Evolutionary conservation across 1,140 invertebrate genomes (phyloP), one percentile per base, ranked within the genome.

Genomic region (Dreissena polymorpha): DNA sequence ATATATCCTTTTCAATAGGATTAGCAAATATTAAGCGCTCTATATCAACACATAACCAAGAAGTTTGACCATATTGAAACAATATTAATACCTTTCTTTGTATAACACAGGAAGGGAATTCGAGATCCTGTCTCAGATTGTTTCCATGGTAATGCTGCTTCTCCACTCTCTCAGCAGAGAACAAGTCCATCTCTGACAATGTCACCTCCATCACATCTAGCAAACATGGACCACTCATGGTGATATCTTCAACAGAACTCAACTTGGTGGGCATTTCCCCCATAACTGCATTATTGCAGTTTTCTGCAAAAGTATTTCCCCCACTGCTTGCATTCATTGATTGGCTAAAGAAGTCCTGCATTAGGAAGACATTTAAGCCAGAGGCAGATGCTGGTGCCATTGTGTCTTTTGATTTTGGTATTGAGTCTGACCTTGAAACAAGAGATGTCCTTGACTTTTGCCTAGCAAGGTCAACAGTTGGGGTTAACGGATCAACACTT

Each of bases 181-280:
- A 96, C 2, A 97, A 92, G 91, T 97, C 96, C 94, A 97, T 97
- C 86, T 97, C 96, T 7, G 96, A 94, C 53, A 98, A 90, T 81
- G 96, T 94, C 0, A 98, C 93, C 68, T 94, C 93, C 95, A 97
- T 96, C 0, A 97, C 95, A 90, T 98, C 96, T 10, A 97, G 88
- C 14, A 97, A 89, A 88, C 95, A 94, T 2, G 70, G 77, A 68
- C 89, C 80, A 10, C 71, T 60, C 10, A 77, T 60, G n/a, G 70
- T n/a, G 53, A 72, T 39, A 70, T 13, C n/a, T 50, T 12, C 55
- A 3, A 51, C 8, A 8, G 39, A 39, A 39, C 39, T 39, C 39
- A 8, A 39, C 2, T 39, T 39, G 8, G 2, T 39, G 39, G 39
- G 39, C 39, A 39, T 39, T 39, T 39, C 8, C 39, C 39, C 39